Conservation (phyloP, 2,113 vertebrate species). For the Cynocephalus volans region DNA sequence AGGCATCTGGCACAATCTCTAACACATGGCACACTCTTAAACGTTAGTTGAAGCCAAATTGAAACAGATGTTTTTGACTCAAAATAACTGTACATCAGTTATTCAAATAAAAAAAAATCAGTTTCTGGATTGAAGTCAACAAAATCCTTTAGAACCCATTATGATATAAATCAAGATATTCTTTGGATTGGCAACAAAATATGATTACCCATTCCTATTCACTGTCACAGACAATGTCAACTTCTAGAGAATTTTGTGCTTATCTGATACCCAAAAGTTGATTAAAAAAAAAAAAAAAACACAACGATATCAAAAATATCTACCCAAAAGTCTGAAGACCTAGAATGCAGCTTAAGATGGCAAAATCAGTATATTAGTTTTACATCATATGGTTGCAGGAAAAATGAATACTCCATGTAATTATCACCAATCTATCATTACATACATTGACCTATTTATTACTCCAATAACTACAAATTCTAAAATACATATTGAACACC, state of each 20-base stretch:
- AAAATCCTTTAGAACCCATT: not conserved
- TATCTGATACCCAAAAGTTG: not conserved
- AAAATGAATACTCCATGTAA: fast-evolving
- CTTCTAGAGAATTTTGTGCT: not conserved
- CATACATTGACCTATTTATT: not conserved
- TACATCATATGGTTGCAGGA: not conserved
- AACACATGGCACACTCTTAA: not conserved
- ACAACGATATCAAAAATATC: not conserved
- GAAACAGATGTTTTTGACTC: not conserved
- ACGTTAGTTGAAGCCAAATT: not conserved
- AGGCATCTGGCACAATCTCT: not conserved
- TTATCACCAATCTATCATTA: not conserved
- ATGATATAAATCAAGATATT: not conserved
- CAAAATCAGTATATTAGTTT: not conserved
- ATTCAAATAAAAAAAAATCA: not conserved
- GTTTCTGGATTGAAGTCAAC: not conserved
- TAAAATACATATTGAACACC: not conserved
- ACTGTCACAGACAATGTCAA: not conserved
- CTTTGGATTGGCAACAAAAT: not conserved
- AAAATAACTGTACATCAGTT: not conserved
- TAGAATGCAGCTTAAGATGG: not conserved
- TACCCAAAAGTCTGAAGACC: not conserved
- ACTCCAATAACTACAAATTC: not conserved
- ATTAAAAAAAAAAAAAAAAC: not conserved
- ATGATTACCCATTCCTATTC: not conserved